Evolutionary conservation across 2,888 invertebrate species (phyloP).

Genomic region (Ormyrus thymus): DNA sequence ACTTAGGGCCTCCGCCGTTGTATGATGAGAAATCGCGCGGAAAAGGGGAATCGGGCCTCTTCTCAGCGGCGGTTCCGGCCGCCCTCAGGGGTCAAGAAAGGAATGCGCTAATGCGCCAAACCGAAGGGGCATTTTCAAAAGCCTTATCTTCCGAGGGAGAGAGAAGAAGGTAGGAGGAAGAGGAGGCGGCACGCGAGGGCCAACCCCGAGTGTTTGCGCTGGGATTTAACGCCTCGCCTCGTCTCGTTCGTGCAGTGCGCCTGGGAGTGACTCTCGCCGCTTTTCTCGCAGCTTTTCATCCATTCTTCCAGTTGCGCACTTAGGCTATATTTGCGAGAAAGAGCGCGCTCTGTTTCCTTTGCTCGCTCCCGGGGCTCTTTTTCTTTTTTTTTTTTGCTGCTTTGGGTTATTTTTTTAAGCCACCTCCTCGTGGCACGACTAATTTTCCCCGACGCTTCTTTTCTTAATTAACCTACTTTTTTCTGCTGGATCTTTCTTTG

Average conservation of each 20-base stretch:
- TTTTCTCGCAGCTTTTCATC: slow-evolving; percentile 6
- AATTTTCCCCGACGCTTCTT: slow-evolving; percentile 18
- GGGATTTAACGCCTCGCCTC: slow-evolving; percentile 5
- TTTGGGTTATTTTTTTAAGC: background rate
- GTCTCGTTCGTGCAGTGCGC: background rate
- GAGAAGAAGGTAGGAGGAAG: background rate
- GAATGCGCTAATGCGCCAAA: slow-evolving; percentile 50
- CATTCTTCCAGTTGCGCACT: background rate
- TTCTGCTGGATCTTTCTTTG: background rate
- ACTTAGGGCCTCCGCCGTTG: slow-evolving; percentile 32
- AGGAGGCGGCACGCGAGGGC: background rate
- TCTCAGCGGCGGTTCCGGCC: background rate
- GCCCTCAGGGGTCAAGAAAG: slow-evolving; percentile 24
- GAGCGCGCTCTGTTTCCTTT: too few relatives aligned
- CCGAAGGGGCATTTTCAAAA: slow-evolving; percentile 47
- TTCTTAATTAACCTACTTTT: slow-evolving; percentile 33
- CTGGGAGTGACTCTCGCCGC: background rate
- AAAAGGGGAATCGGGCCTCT: background rate
- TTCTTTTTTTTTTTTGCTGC: background rate
- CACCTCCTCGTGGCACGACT: background rate
- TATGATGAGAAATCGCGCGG: slow-evolving; percentile 37
- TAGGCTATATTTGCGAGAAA: background rate
- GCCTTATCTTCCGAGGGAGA: slow-evolving; percentile 31
- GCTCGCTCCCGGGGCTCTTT: too few relatives aligned
- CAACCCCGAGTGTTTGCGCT: slow-evolving; percentile 9